These are phyloP conservation scores for Enteromius radiatus DNA, from an alignment of 2,797 vertebrate species.

Conservation along the genomic window DNA sequence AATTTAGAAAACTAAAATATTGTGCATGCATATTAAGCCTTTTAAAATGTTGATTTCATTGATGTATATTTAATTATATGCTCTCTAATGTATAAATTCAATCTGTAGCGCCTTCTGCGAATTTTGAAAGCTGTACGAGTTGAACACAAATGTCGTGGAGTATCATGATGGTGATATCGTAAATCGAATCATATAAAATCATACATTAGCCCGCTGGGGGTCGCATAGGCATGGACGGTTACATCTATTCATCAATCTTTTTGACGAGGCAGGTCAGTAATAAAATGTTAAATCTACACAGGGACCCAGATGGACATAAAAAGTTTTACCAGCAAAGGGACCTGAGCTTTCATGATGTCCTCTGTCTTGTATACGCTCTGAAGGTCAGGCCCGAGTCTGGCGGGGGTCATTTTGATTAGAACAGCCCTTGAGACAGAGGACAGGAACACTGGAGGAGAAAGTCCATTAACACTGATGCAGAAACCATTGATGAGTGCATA, in stretches of 20 bases:
- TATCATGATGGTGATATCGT: not conserved
- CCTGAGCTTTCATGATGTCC: slow-evolving; percentile 21
- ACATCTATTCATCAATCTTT: slow-evolving; percentile 24
- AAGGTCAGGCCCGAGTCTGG: slow-evolving; percentile 8
- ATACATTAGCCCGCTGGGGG: not conserved
- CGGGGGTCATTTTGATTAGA: slow-evolving; percentile 10
- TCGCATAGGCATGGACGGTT: not conserved
- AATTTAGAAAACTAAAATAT: not conserved
- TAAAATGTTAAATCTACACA: slow-evolving; percentile 31
- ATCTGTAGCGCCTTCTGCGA: not conserved
- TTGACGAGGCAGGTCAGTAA: slow-evolving; percentile 25
- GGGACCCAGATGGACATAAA: slow-evolving; percentile 36
- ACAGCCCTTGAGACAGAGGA: not conserved
- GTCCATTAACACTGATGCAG: slow-evolving; percentile 27
- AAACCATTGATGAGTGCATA: slow-evolving; percentile 1
- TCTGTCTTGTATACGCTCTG: not conserved
- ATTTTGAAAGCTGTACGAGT: not conserved
- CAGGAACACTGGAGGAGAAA: not conserved
- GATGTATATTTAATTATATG: not conserved
- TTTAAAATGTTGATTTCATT: not conserved
- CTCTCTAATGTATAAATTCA: not conserved
- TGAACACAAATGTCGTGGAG: not conserved
- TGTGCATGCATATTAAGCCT: not conserved
- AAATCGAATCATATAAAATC: not conserved
- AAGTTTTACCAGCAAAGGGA: slow-evolving; percentile 31